Base-by-base conservation (phyloP, 2,888 invertebrate species). In the Cryptosula pallasiana region DNA sequence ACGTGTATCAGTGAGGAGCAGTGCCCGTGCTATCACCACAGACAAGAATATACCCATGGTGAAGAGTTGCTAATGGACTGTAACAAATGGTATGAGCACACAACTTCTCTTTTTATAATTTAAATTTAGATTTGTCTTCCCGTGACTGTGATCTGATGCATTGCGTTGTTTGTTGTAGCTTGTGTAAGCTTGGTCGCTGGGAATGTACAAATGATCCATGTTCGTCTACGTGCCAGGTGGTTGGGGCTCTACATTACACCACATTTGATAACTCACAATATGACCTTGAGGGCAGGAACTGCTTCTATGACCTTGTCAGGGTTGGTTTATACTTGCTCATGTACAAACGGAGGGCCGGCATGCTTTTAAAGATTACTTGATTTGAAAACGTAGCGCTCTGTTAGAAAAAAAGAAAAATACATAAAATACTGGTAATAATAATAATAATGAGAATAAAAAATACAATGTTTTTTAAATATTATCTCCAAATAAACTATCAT, bases 171-270 rank as follows among this genome's bases (percentile, higher is more conserved):
- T n/a, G n/a, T n/a, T n/a, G n/a, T n/a, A 63, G 90, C 78, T 90
- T 89, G 0, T 94, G 94, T 78, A 84, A 87, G 63, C 87, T 87
- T 1, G 93, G 93, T 0, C 87, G 88, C 75, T 94, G 94, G 94
- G 83, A 87, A 1, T 94, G 94, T 81, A 91, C 92, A 0, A 88
- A 90, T 73, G 87, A 89, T 0, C 86, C 79, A 70, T 94, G 94
- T 82, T 90, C 91, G 1, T 90, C 91, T 0, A 89, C 92, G 27
- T 94, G 94, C 82, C 88, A 91, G 0, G 91, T 91, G 0, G 87
- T 92, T 57, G 93, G 94, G 0, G 93, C 93, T 87, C 92, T 93
- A 0, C 94, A 94, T 86, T 94, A 93, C 84, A 88, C 88, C 36
- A 94, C 93, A 0, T 94, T 94, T 81, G 94, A 94, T 84, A 93